phyloP scores from a whole-genome alignment of 2,888 invertebrate species.

The Oasisia sp. region DNA sequence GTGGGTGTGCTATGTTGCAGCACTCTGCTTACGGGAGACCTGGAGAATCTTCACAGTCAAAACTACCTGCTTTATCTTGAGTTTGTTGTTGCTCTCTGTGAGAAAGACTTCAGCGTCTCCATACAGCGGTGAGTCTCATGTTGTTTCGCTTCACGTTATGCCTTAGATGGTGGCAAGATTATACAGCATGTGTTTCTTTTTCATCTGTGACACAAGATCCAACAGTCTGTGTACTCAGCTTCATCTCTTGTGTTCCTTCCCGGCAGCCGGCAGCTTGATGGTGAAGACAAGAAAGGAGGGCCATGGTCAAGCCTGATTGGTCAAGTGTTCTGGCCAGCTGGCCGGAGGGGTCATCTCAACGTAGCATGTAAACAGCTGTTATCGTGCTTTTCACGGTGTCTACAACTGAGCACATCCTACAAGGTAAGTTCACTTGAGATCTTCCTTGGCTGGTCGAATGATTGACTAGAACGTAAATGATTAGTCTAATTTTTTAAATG shows the following conservation, averaged over 20 bases:
- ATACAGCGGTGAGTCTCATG: background rate
- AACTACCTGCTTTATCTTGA: background rate
- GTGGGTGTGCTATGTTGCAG: background rate
- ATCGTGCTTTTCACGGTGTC: background rate
- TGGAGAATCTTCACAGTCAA: background rate
- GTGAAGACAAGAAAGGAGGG: background rate
- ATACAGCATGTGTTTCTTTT: background rate
- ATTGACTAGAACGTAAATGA: background rate
- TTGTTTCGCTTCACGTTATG: background rate
- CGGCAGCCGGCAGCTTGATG: background rate
- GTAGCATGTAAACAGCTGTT: background rate
- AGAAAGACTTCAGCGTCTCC: conserved; percentile 2
- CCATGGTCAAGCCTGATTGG: conserved; percentile 2
- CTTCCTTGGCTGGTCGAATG: background rate
- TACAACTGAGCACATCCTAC: background rate
- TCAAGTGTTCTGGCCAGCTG: background rate
- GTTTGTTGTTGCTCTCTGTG: background rate
- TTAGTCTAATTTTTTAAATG: no score
- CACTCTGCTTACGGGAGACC: background rate
- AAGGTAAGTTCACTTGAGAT: background rate
- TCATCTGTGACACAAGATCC: no score
- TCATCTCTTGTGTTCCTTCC: background rate
- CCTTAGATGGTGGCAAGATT: background rate
- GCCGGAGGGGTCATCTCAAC: conserved; percentile 3
- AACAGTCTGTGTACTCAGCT: background rate